Percentiles rank a stretch among this genome's conserved stretches.
These are phyloP conservation scores for Lepidothrix coronata DNA, from an alignment of 2,113 vertebrate species.

Conservation along the genomic window DNA sequence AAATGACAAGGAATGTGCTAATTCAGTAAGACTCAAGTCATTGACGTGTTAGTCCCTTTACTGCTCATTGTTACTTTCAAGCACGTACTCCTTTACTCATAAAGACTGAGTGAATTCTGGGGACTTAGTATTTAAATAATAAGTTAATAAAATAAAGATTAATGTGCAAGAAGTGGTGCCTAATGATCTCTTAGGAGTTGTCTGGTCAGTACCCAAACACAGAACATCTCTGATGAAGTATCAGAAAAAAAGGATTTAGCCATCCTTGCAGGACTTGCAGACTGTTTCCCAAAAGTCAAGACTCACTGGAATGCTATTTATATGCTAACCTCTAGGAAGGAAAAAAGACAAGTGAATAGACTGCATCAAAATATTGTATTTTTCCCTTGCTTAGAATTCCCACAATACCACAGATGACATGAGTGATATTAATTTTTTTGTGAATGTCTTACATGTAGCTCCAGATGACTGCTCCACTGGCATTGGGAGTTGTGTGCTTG, in stretches of 20 bases:
- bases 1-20: constrained; percentile 58
- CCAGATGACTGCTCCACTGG: not conserved
- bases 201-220: not conserved
- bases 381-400: not conserved
- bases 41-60: constrained; percentile 39
- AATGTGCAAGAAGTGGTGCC: not conserved
- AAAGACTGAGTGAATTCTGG: not conserved
- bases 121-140: not conserved
- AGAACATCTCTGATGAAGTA: not conserved
- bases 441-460: not conserved
- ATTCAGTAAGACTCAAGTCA: constrained; percentile 31
- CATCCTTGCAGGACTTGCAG: not conserved
- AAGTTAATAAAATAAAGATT: not conserved
- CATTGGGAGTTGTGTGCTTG: not conserved
- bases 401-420: not conserved
- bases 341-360: not conserved
- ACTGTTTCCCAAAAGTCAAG: not conserved
- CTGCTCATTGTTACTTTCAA: not conserved
- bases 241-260: not conserved
- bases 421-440: not conserved
- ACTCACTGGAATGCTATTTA: not conserved
- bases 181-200: not conserved
- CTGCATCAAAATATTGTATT: not conserved
- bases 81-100: not conserved
- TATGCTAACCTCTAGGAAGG: not conserved